Percentiles rank a stretch among this genome's conserved stretches.
These are phyloP conservation scores for Drosophila biarmipes DNA, from an alignment of 1,140 invertebrate genomes.

Conservation along the genomic window DNA sequence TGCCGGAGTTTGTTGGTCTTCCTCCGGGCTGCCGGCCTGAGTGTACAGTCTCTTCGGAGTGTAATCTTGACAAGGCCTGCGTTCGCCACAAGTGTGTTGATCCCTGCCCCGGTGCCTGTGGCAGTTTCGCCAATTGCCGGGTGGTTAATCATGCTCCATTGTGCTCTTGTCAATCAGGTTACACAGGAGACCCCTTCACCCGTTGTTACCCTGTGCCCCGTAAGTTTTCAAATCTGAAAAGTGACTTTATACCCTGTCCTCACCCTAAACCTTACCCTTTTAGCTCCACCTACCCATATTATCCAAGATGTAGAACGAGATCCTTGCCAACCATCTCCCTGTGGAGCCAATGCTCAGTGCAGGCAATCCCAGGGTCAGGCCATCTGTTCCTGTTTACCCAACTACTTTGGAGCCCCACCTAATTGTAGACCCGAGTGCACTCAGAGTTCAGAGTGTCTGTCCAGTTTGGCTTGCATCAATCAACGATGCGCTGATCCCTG, in stretches of 20 bases:
- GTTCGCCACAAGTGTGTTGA: constrained; percentile 89
- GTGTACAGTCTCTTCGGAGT: constrained; percentile 88
- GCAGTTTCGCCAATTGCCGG: constrained; percentile 86
- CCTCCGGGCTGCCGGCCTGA: constrained; percentile 90
- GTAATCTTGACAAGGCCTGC: constrained; percentile 88
- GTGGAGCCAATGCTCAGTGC: constrained; percentile 72
- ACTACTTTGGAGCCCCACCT: constrained; percentile 86
- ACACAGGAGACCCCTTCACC: constrained; percentile 88
- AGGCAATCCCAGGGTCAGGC: constrained; percentile 54
- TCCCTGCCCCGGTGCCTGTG: constrained; percentile 90
- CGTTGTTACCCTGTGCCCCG: constrained; percentile 86
- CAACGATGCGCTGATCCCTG: constrained; percentile 87
- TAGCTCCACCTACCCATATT: constrained; percentile 86
- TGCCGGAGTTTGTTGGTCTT: constrained; percentile 89
- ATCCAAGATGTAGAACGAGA: constrained; percentile 84
- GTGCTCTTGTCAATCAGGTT: constrained; percentile 87
- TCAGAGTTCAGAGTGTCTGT: constrained; percentile 86
- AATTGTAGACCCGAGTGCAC: constrained; percentile 87
- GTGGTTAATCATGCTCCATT: constrained; percentile 87
- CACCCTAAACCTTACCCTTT: background rate
- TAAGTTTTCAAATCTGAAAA: constrained; percentile 79
- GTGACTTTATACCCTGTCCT: background rate
- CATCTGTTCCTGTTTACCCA: constrained; percentile 86
- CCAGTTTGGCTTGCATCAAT: constrained; percentile 86
- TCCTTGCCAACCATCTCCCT: constrained; percentile 86